Conservation (phyloP, 2,888 invertebrate species). For the Leptura quadrifasciata region DNA sequence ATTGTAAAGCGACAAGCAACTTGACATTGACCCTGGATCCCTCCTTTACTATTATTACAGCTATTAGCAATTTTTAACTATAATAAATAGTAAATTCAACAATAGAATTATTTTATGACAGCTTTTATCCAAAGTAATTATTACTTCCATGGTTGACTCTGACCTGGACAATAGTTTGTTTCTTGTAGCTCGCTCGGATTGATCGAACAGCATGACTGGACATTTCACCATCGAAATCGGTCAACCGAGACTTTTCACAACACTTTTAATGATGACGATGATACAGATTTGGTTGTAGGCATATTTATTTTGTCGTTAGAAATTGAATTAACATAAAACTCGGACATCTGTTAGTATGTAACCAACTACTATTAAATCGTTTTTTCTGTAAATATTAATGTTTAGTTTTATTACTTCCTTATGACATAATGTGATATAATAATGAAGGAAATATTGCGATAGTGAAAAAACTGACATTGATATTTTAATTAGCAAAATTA, state of each 20-base stretch:
- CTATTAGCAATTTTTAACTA: slow-evolving; percentile 8
- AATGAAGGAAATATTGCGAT: no score
- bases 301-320: neutral
- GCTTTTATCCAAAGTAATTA: slow-evolving; percentile 27
- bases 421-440: no score
- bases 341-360: neutral
- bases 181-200: slow-evolving; percentile 19
- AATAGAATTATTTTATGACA: slow-evolving; percentile 32
- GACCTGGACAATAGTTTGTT: slow-evolving; percentile 35
- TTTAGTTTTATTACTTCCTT: no score
- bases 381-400: no score
- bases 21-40: slow-evolving; percentile 30
- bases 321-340: neutral
- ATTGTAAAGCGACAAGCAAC: slow-evolving; percentile 1
- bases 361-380: neutral
- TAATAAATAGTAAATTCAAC: slow-evolving; percentile 23
- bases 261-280: slow-evolving; percentile 21
- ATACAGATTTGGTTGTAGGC: slow-evolving; percentile 1
- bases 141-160: slow-evolving; percentile 30
- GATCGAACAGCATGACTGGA: slow-evolving; percentile 29
- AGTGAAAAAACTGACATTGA: no score
- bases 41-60: slow-evolving; percentile 18
- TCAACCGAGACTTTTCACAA: slow-evolving; percentile 1
- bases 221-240: slow-evolving; percentile 35
- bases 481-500: no score